Evolutionary conservation across 2,113 vertebrate species (phyloP), one percentile per base, ranked within the genome.

Genomic region (Scortum barcoo): DNA sequence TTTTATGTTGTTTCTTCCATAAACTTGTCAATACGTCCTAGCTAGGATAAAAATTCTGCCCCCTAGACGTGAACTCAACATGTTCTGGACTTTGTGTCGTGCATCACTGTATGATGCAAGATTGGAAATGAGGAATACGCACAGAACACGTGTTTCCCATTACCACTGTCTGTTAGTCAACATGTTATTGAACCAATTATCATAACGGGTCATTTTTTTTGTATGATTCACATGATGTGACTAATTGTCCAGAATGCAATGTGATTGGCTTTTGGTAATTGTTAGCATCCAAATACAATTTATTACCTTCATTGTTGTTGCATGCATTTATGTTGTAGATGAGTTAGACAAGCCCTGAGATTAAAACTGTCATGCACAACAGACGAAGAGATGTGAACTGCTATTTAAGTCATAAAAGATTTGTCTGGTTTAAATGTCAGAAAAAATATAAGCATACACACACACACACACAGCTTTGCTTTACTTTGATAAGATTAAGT

Each of bases 201-300:
- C 14, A 33, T 46, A 46, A 7, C 9, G 20, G 44, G 38, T 9
- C 12, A 61, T 38, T 6, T 14, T n/a, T 28, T 26, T 26, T 54
- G 5, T 24, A 7, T 16, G 20, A 56, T 8, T 60, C 40, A 44
- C 14, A 56, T 44, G 4, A 38, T 63, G 8, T 30, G 14, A 57
- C 40, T 20, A 42, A 72, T 20, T 20, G 1, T 11, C 16, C 24
- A 46, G 1, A 56, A 72, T 36, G 16, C 40, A 36, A 13, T 42
- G 16, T 7, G 17, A 19, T 62, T 17, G 5, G 33, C 57, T 74
- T 48, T 51, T 17, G 7, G 17, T 30, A 30, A 13, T 20, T 40
- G 40, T 40, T 54, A 20, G 11, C 54, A 65, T 67, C 61, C n/a
- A n/a, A n/a, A 78, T 65, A 28, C 44, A 74, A 67, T 76, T 36